Evolutionary conservation across 2,113 vertebrate genomes (phyloP).

Genomic region (Symphodus melops): DNA sequence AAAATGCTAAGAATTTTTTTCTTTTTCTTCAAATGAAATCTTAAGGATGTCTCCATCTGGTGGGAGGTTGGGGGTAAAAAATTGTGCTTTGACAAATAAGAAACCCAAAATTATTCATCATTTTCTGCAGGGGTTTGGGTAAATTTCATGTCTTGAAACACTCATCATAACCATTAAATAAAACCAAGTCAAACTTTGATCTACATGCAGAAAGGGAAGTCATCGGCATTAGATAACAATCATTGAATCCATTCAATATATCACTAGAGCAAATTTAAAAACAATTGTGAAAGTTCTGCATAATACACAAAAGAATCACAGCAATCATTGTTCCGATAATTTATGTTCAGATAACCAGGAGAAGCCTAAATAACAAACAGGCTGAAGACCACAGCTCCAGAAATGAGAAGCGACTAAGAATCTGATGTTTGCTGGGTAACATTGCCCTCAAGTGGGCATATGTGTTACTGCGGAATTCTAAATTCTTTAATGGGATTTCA

Average conservation of each 20-base stretch:
- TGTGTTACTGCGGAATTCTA: constrained; percentile 6
- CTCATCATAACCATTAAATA: not conserved
- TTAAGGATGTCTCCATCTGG: constrained; percentile 19
- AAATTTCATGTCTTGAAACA: no score
- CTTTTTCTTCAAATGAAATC: not conserved
- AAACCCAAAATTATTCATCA: not conserved
- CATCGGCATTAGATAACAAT: not conserved
- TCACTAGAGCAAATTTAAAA: not conserved
- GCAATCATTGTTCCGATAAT: no score
- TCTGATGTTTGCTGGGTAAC: constrained; percentile 1
- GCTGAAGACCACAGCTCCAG: not conserved
- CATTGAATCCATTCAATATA: not conserved
- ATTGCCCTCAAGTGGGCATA: constrained; percentile 52
- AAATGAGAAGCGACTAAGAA: not conserved
- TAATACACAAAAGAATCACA: not conserved
- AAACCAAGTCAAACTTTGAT: not conserved
- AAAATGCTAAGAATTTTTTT: not conserved
- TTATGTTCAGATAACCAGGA: no score
- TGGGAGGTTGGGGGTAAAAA: not conserved
- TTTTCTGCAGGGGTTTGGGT: not conserved
- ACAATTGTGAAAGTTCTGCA: not conserved
- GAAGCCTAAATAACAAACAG: no score
- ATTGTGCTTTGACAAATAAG: not conserved
- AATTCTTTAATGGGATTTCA: not conserved
- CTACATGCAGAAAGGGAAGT: not conserved